These are phyloP conservation scores for Pollenia amentaria DNA, from an alignment of 2,888 invertebrate species.

Conservation along the genomic window DNA sequence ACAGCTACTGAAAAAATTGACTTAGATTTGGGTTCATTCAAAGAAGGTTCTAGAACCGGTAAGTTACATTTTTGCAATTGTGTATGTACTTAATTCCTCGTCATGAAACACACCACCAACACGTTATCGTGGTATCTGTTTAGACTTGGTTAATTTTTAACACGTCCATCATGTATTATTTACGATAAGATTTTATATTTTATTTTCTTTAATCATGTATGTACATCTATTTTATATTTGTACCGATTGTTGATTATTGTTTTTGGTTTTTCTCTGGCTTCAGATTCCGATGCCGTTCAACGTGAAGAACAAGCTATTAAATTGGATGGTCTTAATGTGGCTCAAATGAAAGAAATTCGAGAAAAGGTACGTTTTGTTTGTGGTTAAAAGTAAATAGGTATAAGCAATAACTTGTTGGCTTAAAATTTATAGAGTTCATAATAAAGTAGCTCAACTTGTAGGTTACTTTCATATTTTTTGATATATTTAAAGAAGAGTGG, in stretches of 20 bases:
- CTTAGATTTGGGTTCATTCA: slow-evolving; percentile 91
- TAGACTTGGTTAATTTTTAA: slow-evolving; percentile 2
- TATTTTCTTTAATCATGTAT: not conserved
- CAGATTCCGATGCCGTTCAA: slow-evolving; percentile 94
- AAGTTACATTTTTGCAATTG: slow-evolving; percentile 70
- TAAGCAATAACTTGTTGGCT: not conserved
- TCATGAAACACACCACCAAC: not conserved
- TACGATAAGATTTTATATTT: slow-evolving; percentile 13
- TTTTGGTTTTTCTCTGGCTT: slow-evolving; percentile 32
- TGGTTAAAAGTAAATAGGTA: slow-evolving; percentile 16
- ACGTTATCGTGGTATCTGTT: not conserved
- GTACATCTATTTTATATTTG: not conserved
- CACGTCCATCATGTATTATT: slow-evolving; percentile 33
- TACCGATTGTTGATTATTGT: not conserved
- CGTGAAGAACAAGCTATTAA: slow-evolving; percentile 98
- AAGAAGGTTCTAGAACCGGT: slow-evolving; percentile 96
- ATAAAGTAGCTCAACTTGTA: slow-evolving; percentile 8
- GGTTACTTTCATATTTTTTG: not conserved
- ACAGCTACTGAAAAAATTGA: slow-evolving; percentile 88
- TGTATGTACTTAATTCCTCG: not conserved
- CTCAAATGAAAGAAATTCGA: slow-evolving; percentile 95
- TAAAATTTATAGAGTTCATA: not conserved
- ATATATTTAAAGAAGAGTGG: too few relatives aligned
- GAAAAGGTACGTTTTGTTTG: slow-evolving; percentile 86
- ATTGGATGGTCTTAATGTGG: slow-evolving; percentile 96